Percentiles rank a stretch among this genome's conserved stretches.
Conservation (phyloP, 2,888 invertebrate species). For the Ochropleura leucogaster region DNA sequence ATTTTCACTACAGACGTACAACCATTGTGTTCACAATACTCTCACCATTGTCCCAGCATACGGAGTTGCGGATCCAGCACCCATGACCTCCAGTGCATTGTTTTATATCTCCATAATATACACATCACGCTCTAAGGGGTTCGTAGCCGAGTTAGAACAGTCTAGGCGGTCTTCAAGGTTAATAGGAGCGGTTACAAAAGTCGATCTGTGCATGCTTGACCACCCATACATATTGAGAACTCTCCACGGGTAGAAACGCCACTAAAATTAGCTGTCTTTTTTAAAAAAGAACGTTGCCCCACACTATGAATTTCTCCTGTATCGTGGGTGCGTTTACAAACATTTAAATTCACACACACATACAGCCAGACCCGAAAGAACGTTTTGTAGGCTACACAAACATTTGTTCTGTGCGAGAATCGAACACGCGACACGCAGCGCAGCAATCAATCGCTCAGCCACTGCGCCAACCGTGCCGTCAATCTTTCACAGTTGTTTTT, state of each 20-base stretch:
- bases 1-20: constrained; percentile 1
- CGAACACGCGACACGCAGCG: too few species aligned
- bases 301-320: too few species aligned
- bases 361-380: too few species aligned
- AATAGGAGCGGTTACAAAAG: background rate
- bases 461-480: too few species aligned
- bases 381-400: too few species aligned
- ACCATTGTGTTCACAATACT: constrained; percentile 24
- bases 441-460: too few species aligned
- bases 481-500: too few species aligned
- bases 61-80: background rate
- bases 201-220: background rate
- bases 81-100: constrained; percentile 30
- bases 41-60: constrained; percentile 8
- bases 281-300: too few species aligned
- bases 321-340: too few species aligned
- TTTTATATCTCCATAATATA: background rate
- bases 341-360: too few species aligned
- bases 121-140: background rate
- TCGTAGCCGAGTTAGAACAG: background rate
- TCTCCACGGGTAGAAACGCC: background rate
- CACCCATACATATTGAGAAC: background rate
- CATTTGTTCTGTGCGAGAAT: too few species aligned
- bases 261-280: background rate
- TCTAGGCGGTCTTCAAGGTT: background rate